Evolutionary conservation across 2,797 vertebrate species (phyloP), one percentile per base, ranked within the genome.

Genomic region (Toxotes lorentzi): DNA sequence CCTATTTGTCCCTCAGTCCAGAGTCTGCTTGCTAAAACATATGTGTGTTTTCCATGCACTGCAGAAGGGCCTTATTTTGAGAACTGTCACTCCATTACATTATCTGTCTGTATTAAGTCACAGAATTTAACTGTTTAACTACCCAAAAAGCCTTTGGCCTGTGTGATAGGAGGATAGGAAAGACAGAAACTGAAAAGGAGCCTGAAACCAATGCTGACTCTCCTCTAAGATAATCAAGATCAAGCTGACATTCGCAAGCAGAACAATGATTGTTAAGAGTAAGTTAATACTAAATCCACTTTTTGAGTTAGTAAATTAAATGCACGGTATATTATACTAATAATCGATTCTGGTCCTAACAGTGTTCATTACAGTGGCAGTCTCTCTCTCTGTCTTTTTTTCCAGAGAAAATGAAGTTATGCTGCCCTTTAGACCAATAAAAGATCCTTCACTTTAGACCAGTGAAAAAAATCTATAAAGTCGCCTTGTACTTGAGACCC

Each of bases 1-100:
- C 48, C 35, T 41, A 41, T 76, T 76, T 77, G 78, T 70, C 45
- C 65, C 23, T 41, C 2, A 66, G 63, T 59, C 17, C 23, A 43
- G 24, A 62, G 63, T 71, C 14, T 70, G 60, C 59, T 59, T 45
- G n/a, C 58, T 56, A 10, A 68, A 79, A 69, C 53, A 68, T 73
- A 40, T 14, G 11, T 11, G 16, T 62, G 51, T 58, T 79, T 76
- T 61, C 62, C 21, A 47, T 30, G 41, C 58, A 74, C 45, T 50
- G 41, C 54, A 17, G 63, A 57, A 58, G 30, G 54, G 56, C 7
- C 51, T 11, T 57, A n/a, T 40, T 59, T 56, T 38, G 13, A 62
- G 35, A 50, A 43, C 17, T 41, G 47, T 19, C 5, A 35, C 4
- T 27, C 9, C n/a, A 9, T 64, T 35, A 54, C 10, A 53, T 27